Percentiles rank a stretch among this genome's conserved stretches.
phyloP scores from a whole-genome alignment of 2,797 vertebrate species.

The Tinamus major region DNA sequence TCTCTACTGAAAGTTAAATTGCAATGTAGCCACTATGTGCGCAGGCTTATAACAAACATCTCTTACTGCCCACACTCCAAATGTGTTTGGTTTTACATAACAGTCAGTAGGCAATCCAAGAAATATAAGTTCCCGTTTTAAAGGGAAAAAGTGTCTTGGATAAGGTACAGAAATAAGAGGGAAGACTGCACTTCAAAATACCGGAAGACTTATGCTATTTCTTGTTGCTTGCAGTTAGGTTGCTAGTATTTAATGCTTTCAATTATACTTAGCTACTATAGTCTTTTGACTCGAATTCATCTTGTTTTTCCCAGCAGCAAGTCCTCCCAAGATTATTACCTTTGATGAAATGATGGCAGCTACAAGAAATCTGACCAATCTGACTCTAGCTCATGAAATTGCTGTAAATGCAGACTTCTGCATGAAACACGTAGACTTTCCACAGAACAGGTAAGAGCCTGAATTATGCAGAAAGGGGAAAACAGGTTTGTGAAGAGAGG shows the following conservation, averaged over 20 bases:
- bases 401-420: slow-evolving; percentile 87
- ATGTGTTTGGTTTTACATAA: not conserved
- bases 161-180: not conserved
- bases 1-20: not conserved
- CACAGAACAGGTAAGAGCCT: slow-evolving; percentile 84
- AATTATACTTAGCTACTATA: not conserved
- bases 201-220: not conserved
- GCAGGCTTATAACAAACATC: not conserved
- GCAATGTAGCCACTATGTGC: not conserved
- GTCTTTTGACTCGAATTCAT: not conserved
- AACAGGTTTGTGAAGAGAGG: not conserved
- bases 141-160: not conserved
- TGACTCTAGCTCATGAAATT: slow-evolving; percentile 92
- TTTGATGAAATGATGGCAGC: slow-evolving; percentile 92
- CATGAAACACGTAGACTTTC: slow-evolving; percentile 81
- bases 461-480: not conserved
- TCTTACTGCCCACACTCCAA: not conserved
- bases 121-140: not conserved
- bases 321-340: slow-evolving; percentile 87
- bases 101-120: not conserved
- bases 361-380: slow-evolving; percentile 86
- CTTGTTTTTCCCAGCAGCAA: slow-evolving; percentile 79
- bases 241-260: not conserved
- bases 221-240: not conserved
- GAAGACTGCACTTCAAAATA: not conserved